Conservation (phyloP, 2,797 vertebrate species). For the Smutsia gigantea region DNA sequence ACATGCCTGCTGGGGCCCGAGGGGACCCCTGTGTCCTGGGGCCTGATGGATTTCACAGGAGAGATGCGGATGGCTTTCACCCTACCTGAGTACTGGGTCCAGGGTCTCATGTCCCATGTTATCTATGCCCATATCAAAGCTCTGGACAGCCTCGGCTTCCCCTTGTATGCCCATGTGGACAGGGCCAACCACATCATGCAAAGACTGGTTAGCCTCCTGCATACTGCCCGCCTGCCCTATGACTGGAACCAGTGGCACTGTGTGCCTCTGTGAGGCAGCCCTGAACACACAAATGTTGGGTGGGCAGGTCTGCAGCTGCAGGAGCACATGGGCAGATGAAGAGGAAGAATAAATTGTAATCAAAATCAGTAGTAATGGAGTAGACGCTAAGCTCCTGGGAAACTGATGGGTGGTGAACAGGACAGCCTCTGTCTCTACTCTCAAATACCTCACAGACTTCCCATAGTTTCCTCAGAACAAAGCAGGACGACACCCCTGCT, state of each 20-base stretch:
- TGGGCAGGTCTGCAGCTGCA: neutral
- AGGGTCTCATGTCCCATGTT: neutral
- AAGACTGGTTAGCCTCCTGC: neutral
- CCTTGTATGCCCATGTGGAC: neutral
- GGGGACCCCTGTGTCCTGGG: neutral
- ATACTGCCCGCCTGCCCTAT: neutral
- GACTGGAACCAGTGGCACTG: conserved; percentile 59
- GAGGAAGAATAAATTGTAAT: neutral
- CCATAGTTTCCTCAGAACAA: neutral
- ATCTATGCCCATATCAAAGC: neutral
- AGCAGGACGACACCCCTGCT: neutral
- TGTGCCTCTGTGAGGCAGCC: neutral
- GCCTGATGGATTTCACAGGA: neutral
- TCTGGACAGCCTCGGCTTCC: conserved; percentile 23
- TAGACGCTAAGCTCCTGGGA: neutral
- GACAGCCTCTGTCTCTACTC: neutral
- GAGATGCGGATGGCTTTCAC: conserved; percentile 34
- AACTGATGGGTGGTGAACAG: too few species aligned
- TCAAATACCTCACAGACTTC: neutral
- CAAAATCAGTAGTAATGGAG: too few species aligned
- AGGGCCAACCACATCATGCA: conserved; percentile 14
- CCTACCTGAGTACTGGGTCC: neutral
- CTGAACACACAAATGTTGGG: neutral
- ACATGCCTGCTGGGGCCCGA: conserved; percentile 14
- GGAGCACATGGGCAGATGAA: neutral